Base-by-base conservation (phyloP, 2,888 invertebrate species). In the Conchocele bisecta region DNA sequence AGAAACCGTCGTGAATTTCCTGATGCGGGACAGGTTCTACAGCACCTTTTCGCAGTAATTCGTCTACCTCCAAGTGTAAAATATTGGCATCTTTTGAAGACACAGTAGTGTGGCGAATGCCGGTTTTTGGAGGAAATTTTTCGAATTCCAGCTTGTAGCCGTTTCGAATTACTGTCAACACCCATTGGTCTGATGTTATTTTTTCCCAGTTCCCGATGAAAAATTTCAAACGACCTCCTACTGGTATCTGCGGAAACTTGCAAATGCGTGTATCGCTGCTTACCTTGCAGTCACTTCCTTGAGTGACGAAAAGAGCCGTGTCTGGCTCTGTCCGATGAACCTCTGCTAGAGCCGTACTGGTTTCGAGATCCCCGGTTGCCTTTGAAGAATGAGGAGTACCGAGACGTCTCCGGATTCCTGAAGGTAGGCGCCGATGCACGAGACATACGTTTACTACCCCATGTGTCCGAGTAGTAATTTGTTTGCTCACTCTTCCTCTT, bases 191-290 rank as follows among this genome's bases (percentile, higher is more conserved):
- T 48, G 61, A 28, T 57, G 69, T 69, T 20, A 69, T 69, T 33
- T 50, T 4, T 50, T 57, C 13, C 69, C 61, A 63, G 26, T 68
- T 17, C 3, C 51, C 13, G 7, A 20, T 15, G 50, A 44, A 58
- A 54, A 39, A 31, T 28, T 13, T 63, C n/a, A 69, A 22, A 33
- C 61, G 46, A 44, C 68, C 71, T 31, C 65, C 67, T 9, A 68
- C 75, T 26, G 65, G 71, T 75, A 75, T 64, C 57, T 75, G 64
- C 22, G 70, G 67, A 46, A 41, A 37, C 22, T 53, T 60, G 39
- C 42, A n/a, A n/a, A n/a, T n/a, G n/a, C n/a, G n/a, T n/a, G n/a
- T n/a, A n/a, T n/a, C 72, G n/a, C 31, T 24, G 17, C 35, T 15
- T 31, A 59, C 22, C 22, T 54, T 44, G 5, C 35, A 28, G 48